Evolutionary conservation across 2,113 vertebrate genomes (phyloP), one percentile per base, ranked within the genome.

Genomic region (Sardina pilchardus): DNA sequence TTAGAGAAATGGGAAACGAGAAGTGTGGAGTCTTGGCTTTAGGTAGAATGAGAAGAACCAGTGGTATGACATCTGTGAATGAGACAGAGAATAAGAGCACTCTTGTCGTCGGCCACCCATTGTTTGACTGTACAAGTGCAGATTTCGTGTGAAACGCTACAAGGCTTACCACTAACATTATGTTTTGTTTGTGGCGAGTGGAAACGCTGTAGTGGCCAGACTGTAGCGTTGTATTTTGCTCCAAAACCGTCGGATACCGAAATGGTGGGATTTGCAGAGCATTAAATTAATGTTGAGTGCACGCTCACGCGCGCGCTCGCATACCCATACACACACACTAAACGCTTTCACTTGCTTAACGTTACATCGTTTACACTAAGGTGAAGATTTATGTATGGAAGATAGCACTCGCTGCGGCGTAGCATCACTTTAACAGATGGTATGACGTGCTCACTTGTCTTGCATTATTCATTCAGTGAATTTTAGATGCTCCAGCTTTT

Each of bases 401-500:
- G 16, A 75, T 85, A 85, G 88, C 75, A 30, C 53, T 86, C 19
- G 26, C 1, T 85, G 87, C 87, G 86, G 71, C 83, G 88, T 44
- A 48, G 86, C 81, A 85, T 85, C 88, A 90, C 86, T 82, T 47
- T 63, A 88, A 80, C 92, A 94, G 93, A 93, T 90, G 91, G 92
- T 81, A 86, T 80, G 81, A 83, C 87, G 63, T 14, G 75, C 85
- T 86, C 50, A 39, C 81, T 86, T 88, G 39, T 92, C 90, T 89
- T 87, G 48, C 0, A 90, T 92, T 91, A 93, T 91, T 92, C 90
- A 89, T 84, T 92, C 91, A 92, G 90, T 67, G 86, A 92, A 92
- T 91, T 93, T 92, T 94, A 82, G 91, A 89, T 94, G 94, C 92
- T 89, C 90, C 93, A 92, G 93, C 94, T 95, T 94, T 92, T 94